Percentiles rank a stretch among this genome's conserved stretches.
Evolutionary conservation across 2,888 invertebrate genomes (phyloP).

Genomic region (Lysandra bellargus): DNA sequence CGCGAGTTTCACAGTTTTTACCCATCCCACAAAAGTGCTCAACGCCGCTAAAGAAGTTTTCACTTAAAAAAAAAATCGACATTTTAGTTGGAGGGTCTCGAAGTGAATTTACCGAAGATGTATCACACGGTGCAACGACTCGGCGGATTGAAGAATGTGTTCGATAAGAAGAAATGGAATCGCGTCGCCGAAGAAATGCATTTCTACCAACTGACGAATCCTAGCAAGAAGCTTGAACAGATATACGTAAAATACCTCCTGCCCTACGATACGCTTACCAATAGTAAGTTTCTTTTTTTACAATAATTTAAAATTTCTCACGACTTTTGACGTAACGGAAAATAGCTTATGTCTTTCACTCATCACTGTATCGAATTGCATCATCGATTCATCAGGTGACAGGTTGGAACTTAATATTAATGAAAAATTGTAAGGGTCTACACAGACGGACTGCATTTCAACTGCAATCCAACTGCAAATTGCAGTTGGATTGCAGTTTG

Average conservation of each 20-base stretch:
- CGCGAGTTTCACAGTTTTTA: too few species aligned
- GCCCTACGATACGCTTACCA: conserved; percentile 92
- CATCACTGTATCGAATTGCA: background rate
- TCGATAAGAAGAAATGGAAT: conserved; percentile 93
- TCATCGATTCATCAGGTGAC: too few species aligned
- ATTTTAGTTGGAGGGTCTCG: conserved; percentile 90
- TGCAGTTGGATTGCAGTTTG: too few species aligned
- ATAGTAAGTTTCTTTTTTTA: conserved; percentile 67
- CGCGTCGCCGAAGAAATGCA: conserved; percentile 94
- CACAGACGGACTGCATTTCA: too few species aligned
- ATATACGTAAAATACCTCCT: conserved; percentile 95
- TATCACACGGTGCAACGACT: conserved; percentile 91
- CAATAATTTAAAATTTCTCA: background rate
- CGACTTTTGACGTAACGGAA: background rate
- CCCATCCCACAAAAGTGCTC: too few species aligned
- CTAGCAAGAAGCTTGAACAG: conserved; percentile 91
- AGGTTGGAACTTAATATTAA: too few species aligned
- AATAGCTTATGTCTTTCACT: background rate
- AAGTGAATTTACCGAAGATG: conserved; percentile 92
- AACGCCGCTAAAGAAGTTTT: too few species aligned
- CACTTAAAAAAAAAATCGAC: too few species aligned
- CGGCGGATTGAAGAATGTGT: conserved; percentile 92
- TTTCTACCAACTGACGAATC: conserved; percentile 88
- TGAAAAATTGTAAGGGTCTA: too few species aligned
- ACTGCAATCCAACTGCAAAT: too few species aligned